These are phyloP conservation scores for Pangasius krempfi DNA, from an alignment of 2,797 vertebrate genomes.

Conservation along the genomic window DNA sequence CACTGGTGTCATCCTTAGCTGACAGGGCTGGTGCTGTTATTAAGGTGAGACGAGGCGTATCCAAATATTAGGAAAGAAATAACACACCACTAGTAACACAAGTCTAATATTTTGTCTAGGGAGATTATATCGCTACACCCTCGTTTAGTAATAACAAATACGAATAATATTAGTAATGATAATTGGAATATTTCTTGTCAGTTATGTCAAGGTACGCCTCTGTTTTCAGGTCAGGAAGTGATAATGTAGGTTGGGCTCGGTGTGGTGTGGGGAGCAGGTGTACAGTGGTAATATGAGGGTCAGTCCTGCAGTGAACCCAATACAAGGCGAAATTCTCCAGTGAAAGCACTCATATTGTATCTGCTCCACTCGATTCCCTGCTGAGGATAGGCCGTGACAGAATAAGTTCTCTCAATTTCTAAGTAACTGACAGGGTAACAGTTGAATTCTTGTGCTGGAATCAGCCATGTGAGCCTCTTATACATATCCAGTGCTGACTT, in stretches of 20 bases:
- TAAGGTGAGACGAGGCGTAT: neutral
- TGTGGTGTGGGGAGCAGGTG: constrained; percentile 34
- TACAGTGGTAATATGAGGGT: constrained; percentile 7
- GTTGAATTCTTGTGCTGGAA: neutral
- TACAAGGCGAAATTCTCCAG: constrained; percentile 22
- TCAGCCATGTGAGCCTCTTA: neutral
- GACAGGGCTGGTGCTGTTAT: neutral
- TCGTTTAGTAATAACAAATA: neutral
- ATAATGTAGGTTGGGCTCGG: neutral
- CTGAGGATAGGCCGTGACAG: constrained; percentile 13
- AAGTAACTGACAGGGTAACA: constrained; percentile 1
- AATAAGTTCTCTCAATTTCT: constrained; percentile 6
- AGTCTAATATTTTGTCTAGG: too few relatives aligned
- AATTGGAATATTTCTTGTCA: too few relatives aligned
- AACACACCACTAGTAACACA: neutral
- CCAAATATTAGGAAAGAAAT: neutral
- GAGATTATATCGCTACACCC: neutral
- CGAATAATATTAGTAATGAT: neutral
- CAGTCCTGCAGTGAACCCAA: constrained; percentile 21
- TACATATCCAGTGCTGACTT: neutral
- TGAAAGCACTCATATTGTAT: neutral
- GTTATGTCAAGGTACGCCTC: too few relatives aligned
- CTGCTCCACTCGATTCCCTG: constrained; percentile 8
- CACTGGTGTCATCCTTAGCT: neutral
- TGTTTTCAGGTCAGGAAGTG: neutral